phyloP scores from a whole-genome alignment of 2,888 invertebrate species.

The Willowsia nigromaculata region DNA sequence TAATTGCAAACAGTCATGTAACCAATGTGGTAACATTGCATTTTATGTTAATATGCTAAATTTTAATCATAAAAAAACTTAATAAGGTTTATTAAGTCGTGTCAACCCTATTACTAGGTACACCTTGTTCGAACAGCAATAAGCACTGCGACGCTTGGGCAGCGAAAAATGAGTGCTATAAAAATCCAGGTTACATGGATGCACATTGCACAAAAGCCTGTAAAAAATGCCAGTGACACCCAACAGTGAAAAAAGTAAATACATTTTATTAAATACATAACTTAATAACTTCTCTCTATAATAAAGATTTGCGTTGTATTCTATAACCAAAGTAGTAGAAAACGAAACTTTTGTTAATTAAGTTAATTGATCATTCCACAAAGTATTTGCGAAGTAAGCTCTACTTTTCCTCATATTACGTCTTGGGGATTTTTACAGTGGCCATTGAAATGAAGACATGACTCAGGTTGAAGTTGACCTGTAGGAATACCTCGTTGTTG shows the following conservation, averaged over 20 bases:
- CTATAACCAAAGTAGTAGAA: no score
- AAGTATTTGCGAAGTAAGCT: background rate
- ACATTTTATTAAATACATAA: no score
- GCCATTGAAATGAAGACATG: conserved; percentile 74
- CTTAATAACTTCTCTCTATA: no score
- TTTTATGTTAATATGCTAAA: no score
- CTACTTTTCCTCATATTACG: background rate
- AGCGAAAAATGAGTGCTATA: conserved; percentile 68
- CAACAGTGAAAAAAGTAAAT: no score
- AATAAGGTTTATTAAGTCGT: no score
- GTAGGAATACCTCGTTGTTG: conserved; percentile 83
- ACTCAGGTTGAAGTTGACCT: conserved; percentile 74
- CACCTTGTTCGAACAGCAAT: conserved; percentile 67
- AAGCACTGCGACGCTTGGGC: conserved; percentile 71
- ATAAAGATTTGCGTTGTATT: no score
- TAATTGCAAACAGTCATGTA: conserved; percentile 79
- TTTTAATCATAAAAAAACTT: no score
- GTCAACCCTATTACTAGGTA: no score
- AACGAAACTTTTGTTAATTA: no score
- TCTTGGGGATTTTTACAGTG: conserved; percentile 65
- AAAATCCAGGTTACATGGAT: conserved; percentile 74
- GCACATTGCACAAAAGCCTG: conserved; percentile 70
- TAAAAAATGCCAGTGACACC: conserved; percentile 49
- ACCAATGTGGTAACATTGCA: conserved; percentile 79
- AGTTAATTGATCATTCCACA: background rate